These are phyloP conservation scores for Neoaliturus tenellus DNA, from an alignment of 2,888 invertebrate genomes.

Conservation along the genomic window DNA sequence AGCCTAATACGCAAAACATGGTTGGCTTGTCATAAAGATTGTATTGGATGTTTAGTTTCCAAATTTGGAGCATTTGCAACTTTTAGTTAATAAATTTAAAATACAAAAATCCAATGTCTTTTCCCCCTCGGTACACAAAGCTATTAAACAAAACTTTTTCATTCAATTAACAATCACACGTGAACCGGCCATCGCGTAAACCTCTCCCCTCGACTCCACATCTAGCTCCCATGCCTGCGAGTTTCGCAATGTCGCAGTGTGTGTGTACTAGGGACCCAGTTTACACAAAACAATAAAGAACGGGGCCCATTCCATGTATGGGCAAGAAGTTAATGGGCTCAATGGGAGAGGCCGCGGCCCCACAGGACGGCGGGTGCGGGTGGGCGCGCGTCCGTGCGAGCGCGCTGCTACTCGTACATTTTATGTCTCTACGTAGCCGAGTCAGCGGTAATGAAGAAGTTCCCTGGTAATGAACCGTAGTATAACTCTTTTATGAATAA, in stretches of 20 bases:
- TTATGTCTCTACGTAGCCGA: slow-evolving; percentile 12
- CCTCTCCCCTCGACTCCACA: too few species aligned
- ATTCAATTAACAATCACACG: too few species aligned
- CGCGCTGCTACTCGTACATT: neutral
- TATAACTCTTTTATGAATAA: slow-evolving; percentile 51
- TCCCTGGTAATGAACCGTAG: slow-evolving; percentile 44
- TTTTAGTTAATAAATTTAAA: too few species aligned
- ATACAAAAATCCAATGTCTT: too few species aligned
- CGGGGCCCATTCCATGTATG: neutral
- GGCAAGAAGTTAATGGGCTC: slow-evolving; percentile 40
- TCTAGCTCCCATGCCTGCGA: too few species aligned
- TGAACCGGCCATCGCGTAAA: too few species aligned
- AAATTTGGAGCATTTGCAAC: too few species aligned
- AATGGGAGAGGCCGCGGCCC: neutral
- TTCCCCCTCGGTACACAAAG: too few species aligned
- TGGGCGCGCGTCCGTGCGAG: neutral
- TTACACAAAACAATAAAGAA: slow-evolving; percentile 16
- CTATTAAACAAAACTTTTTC: too few species aligned
- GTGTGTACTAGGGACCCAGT: neutral
- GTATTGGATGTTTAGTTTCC: too few species aligned
- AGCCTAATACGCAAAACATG: too few species aligned
- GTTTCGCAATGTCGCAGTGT: neutral
- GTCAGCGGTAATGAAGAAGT: slow-evolving; percentile 48
- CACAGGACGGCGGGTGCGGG: neutral
- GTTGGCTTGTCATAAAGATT: too few species aligned